Conservation (phyloP, 2,888 invertebrate species). For the Eledona agricola region DNA sequence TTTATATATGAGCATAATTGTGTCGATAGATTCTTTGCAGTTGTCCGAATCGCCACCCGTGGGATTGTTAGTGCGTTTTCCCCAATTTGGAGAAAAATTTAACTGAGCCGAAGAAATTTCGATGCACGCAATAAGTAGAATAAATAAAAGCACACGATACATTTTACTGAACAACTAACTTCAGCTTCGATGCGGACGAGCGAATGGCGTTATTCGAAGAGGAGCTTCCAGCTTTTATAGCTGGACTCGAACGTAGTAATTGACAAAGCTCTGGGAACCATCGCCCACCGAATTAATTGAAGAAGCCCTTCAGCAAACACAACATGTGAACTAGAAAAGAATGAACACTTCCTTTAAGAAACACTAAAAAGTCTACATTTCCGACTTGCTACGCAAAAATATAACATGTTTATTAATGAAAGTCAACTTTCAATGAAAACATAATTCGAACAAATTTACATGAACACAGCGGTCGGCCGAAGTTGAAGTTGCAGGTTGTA, state of each 20-base stretch:
- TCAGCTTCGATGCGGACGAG: constrained; percentile 32
- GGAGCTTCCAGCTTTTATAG: constrained; percentile 45
- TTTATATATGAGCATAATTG: constrained; percentile 68
- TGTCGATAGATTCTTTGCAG: constrained; percentile 66
- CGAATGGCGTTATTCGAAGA: constrained; percentile 40
- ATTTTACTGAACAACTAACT: constrained; percentile 36
- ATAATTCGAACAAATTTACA: constrained; percentile 1
- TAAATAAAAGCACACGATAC: constrained; percentile 42
- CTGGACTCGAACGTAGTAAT: constrained; percentile 35
- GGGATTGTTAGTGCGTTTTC: constrained; percentile 51
- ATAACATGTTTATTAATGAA: not conserved
- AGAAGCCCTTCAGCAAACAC: constrained; percentile 52
- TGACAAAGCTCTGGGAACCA: constrained; percentile 40
- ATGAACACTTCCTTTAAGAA: constrained; percentile 42
- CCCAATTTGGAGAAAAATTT: constrained; percentile 61
- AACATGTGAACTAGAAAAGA: constrained; percentile 42
- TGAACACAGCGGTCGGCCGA: no score
- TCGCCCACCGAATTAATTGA: constrained; percentile 54
- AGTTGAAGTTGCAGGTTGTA: no score
- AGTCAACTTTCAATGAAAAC: not conserved
- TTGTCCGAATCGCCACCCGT: constrained; percentile 53
- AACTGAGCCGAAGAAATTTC: constrained; percentile 55
- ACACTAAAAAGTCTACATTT: constrained; percentile 41
- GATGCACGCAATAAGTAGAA: constrained; percentile 45
- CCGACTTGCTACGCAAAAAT: constrained; percentile 19